Conservation (phyloP, 2,797 vertebrate genomes). For the Pterois miles region DNA sequence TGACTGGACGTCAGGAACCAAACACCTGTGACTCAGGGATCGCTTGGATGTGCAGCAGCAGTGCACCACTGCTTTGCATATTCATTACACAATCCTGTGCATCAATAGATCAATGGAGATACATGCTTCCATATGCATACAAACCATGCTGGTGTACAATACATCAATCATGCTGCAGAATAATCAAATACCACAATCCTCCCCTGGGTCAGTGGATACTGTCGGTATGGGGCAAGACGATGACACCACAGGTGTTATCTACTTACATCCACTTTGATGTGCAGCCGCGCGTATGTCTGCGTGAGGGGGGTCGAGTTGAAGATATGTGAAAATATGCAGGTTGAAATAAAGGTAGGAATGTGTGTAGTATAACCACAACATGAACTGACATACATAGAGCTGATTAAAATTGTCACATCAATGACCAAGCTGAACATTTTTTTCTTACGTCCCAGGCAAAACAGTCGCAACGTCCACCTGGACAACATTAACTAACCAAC, state of each 20-base stretch:
- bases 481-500: not conserved
- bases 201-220: conserved; percentile 44
- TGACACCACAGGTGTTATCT: conserved; percentile 61
- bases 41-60: not conserved
- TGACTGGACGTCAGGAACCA: conserved; percentile 42
- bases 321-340: not conserved
- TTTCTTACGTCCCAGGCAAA: no score
- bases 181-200: conserved; percentile 56
- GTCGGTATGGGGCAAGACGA: conserved; percentile 37
- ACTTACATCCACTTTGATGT: conserved; percentile 55
- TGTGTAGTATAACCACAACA: not conserved
- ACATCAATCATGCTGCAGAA: conserved; percentile 66
- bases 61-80: conserved; percentile 46
- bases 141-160: conserved; percentile 22
- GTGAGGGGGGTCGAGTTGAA: not conserved
- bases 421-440: not conserved
- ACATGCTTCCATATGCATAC: conserved; percentile 61
- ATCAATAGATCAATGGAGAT: conserved; percentile 64
- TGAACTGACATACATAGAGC: not conserved
- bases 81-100: conserved; percentile 61
- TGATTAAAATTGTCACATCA: not conserved
- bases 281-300: not conserved
- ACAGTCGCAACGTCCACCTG: no score
- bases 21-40: conserved; percentile 59
- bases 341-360: not conserved